Percentiles rank a stretch among this genome's conserved stretches.
Evolutionary conservation across 2,113 vertebrate species (phyloP).

Genomic region (Aplodontia rufa): DNA sequence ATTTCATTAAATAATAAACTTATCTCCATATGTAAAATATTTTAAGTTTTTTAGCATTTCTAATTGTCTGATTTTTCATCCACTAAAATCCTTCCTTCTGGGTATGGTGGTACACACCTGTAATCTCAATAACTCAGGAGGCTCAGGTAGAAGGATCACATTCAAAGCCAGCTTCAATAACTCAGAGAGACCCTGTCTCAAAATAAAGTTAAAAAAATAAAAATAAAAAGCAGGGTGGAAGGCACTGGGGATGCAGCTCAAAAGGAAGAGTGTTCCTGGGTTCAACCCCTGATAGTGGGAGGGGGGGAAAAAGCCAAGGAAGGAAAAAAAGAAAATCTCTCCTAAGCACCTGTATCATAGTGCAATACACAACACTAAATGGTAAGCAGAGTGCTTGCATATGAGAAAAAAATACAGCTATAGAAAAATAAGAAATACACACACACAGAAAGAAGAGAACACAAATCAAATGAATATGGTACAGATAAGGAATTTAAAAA

Average conservation of each 20-base stretch:
- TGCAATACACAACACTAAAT: slow-evolving; percentile 2
- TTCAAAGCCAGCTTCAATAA: too few relatives aligned
- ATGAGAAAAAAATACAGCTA: background rate
- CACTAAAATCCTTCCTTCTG: background rate
- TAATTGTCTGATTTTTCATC: background rate
- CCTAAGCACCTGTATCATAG: background rate
- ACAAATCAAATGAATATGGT: background rate
- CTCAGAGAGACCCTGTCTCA: too few relatives aligned
- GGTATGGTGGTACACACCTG: too few relatives aligned
- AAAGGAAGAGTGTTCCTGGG: too few relatives aligned
- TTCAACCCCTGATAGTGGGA: too few relatives aligned
- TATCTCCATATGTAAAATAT: slow-evolving; percentile 16
- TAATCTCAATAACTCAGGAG: too few relatives aligned
- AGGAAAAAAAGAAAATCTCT: background rate
- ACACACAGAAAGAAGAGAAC: background rate
- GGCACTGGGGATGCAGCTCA: too few relatives aligned
- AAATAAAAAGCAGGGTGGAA: too few relatives aligned
- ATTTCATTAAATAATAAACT: background rate
- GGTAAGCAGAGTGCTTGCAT: background rate
- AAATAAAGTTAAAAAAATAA: too few relatives aligned
- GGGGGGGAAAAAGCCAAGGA: too few relatives aligned
- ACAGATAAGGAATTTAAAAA: background rate
- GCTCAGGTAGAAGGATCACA: too few relatives aligned
- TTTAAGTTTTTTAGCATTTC: background rate
- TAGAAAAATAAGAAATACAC: slow-evolving; percentile 23